These are phyloP conservation scores for Triplophysa yarkandensis DNA, from an alignment of 2,797 vertebrate species.

Conservation along the genomic window DNA sequence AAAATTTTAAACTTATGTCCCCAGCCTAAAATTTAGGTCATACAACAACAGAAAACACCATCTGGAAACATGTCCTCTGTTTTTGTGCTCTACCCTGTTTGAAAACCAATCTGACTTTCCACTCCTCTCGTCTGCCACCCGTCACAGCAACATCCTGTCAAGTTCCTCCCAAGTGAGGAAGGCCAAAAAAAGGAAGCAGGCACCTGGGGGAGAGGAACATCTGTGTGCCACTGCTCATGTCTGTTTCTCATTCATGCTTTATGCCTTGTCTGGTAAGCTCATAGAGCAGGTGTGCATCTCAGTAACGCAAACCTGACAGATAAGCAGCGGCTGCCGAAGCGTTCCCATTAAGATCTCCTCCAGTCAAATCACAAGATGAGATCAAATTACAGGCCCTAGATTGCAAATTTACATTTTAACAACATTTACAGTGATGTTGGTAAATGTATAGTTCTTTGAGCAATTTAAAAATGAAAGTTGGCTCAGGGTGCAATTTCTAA, in stretches of 20 bases:
- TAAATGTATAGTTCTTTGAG: background rate
- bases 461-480: background rate
- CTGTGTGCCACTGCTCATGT: slow-evolving; percentile 44
- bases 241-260: slow-evolving; percentile 56
- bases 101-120: slow-evolving; percentile 39
- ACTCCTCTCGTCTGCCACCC: slow-evolving; percentile 41
- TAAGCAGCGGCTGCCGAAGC: slow-evolving; percentile 39
- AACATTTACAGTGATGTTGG: background rate
- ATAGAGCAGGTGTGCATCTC: slow-evolving; percentile 42
- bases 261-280: slow-evolving; percentile 52
- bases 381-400: slow-evolving; percentile 28
- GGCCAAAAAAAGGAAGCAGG: slow-evolving; percentile 38
- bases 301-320: slow-evolving; percentile 41
- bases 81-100: slow-evolving; percentile 29
- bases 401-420: slow-evolving; percentile 13
- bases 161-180: slow-evolving; percentile 29
- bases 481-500: background rate
- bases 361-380: slow-evolving; percentile 40
- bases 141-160: slow-evolving; percentile 42
- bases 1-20: no score
- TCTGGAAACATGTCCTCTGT: slow-evolving; percentile 40
- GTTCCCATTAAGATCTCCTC: slow-evolving; percentile 22
- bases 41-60: slow-evolving; percentile 45
- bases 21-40: no score
- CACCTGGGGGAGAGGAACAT: slow-evolving; percentile 49